A percentile compares a stretch with the other conserved stretches of the same genome.
Conservation (phyloP, 2,797 vertebrate species). For the Meda fulgida region DNA sequence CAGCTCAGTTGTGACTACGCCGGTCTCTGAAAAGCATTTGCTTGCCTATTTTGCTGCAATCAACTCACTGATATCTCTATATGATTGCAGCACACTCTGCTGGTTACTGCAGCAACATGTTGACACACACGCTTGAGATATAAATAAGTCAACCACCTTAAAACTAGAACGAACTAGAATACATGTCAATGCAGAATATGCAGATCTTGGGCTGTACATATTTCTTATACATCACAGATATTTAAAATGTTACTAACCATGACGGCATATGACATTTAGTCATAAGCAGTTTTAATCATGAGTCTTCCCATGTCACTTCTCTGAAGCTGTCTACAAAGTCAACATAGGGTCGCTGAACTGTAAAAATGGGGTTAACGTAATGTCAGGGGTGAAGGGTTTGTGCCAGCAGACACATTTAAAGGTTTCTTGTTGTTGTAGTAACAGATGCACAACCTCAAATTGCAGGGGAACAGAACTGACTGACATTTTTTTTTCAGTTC, state of each 20-base stretch:
- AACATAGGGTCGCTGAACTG: conserved; percentile 1
- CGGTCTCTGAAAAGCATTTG: background rate
- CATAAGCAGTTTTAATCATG: background rate
- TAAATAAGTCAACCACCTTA: background rate
- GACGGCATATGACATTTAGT: conserved; percentile 23
- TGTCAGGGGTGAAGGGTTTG: conserved; percentile 29
- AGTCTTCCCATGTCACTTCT: background rate
- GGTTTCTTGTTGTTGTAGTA: conserved; percentile 47
- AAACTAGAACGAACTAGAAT: conserved; percentile 17
- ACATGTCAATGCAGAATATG: background rate
- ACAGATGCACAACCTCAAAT: conserved; percentile 43
- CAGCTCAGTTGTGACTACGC: conserved; percentile 4
- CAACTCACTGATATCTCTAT: conserved; percentile 24
- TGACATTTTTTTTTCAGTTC: background rate
- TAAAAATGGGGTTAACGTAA: conserved; percentile 19
- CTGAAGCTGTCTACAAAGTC: conserved; percentile 15
- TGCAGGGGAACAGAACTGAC: conserved; percentile 23
- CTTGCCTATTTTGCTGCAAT: conserved; percentile 10
- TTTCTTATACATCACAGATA: background rate
- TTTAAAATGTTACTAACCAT: background rate
- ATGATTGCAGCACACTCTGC: conserved; percentile 56
- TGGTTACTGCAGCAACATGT: conserved; percentile 41
- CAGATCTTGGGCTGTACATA: background rate
- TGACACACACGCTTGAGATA: background rate
- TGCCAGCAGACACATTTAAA: conserved; percentile 28